phyloP scores from a whole-genome alignment of 2,888 invertebrate species.

The Tipula confusa region DNA sequence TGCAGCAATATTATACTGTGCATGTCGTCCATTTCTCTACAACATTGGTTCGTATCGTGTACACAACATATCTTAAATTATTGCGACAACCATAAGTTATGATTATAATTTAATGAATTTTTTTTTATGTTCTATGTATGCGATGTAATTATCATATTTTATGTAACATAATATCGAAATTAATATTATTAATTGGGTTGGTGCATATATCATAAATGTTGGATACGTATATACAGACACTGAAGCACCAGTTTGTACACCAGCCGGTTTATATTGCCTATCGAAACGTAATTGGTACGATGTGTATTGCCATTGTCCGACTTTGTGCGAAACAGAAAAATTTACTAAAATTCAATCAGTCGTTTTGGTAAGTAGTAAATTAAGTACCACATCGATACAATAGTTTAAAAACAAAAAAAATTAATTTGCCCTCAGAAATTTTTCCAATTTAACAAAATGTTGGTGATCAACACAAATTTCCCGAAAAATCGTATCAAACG shows the following conservation, averaged over 20 bases:
- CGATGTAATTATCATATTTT: background rate
- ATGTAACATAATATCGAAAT: background rate
- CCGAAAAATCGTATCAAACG: slow-evolving; percentile 32
- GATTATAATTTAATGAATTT: no score
- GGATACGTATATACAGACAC: background rate
- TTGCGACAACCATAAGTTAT: background rate
- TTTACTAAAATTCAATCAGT: slow-evolving; percentile 34
- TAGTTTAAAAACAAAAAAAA: no score
- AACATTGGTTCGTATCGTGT: slow-evolving; percentile 37
- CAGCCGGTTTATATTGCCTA: slow-evolving; percentile 21
- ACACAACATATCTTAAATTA: background rate
- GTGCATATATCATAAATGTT: background rate
- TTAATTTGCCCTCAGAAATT: background rate
- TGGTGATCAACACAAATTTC: background rate
- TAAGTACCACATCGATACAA: background rate
- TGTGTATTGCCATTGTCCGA: slow-evolving; percentile 41
- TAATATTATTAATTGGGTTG: background rate
- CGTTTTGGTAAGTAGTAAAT: background rate
- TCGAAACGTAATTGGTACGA: slow-evolving; percentile 29
- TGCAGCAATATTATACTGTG: slow-evolving; percentile 41
- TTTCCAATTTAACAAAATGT: slow-evolving; percentile 25
- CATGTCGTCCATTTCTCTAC: slow-evolving; percentile 47
- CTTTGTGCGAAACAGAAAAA: slow-evolving; percentile 40
- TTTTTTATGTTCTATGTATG: background rate
- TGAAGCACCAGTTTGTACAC: background rate